Base-by-base conservation (phyloP, 2,113 vertebrate genomes). In the Leucoraja erinaceus region DNA sequence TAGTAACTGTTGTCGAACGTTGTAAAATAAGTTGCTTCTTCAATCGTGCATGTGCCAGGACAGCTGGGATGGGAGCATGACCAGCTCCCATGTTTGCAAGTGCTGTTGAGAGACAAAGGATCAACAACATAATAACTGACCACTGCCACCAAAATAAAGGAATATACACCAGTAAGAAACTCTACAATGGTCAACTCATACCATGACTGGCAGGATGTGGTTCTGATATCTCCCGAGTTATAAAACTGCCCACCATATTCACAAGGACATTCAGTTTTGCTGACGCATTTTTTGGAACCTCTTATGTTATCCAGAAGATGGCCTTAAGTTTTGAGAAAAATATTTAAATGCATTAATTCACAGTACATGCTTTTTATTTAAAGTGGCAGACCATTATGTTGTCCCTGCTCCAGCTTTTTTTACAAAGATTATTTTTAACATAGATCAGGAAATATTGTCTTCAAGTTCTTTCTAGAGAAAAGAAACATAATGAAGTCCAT, bases 41-140 rank as follows among this genome's bases (percentile, higher is more conserved):
- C 95, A 54, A 96, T 94, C 90, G 94, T 95, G 93, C 95, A 96
- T 93, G 93, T 94, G 93, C 95, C 95, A 78, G 94, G 94, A 92
- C 95, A 96, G 2, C 75, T 74, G 0, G 74, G 61, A 56, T 95
- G 74, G 0, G 94, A 94, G 56, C 95, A 96, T 20, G 93, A 93
- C 95, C 95, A 96, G 77, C 94, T 95, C 12, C 95, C 95, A 18
- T 94, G 94, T 90, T 94, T 90, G 79, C 95, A 96, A 0, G 92
- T 94, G 94, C 95, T 95, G 91, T 93, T 33, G 59, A 78, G 72
- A 63, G 38, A 78, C 33, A n/a, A 76, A 47, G 3, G n/a, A 72
- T 63, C 10, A 31, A 28, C 54, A 59, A 78, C 3, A 20, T 38
- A 93, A 66, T 18, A 18, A 66, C 12, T 54, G 22, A 59, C 11